Percentiles rank a stretch among this genome's conserved stretches.
phyloP scores from a whole-genome alignment of 1,140 invertebrate genomes.

The Grapholita molesta region DNA sequence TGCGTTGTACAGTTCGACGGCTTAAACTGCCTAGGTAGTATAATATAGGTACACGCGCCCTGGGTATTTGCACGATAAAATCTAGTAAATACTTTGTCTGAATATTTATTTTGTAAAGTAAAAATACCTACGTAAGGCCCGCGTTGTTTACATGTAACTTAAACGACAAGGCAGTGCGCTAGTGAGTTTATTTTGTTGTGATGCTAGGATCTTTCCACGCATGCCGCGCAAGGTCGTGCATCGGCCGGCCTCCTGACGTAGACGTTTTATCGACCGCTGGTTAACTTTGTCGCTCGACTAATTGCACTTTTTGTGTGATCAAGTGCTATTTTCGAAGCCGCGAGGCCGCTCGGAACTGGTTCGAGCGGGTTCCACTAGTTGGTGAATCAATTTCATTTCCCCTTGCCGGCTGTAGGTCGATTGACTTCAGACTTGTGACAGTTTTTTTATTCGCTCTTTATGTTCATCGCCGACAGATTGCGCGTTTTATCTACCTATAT shows the following conservation, averaged over 20 bases:
- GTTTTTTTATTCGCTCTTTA: constrained; percentile 20
- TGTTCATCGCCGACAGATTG: background rate
- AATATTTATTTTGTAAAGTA: background rate
- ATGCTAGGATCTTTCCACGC: constrained; percentile 25
- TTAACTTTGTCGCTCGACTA: constrained; percentile 24
- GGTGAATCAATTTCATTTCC: constrained; percentile 33
- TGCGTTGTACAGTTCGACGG: background rate
- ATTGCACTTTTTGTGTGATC: constrained; percentile 29
- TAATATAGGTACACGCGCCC: background rate
- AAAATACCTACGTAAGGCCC: background rate
- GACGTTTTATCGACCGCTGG: constrained; percentile 8
- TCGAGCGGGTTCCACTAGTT: constrained; percentile 27
- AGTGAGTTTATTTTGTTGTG: constrained; percentile 16
- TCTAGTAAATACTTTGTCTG: background rate
- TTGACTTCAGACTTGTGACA: constrained; percentile 22
- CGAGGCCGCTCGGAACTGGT: constrained; percentile 27
- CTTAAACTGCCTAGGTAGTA: background rate
- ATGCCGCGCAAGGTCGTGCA: constrained; percentile 31
- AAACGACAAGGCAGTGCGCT: background rate
- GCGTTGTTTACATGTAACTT: background rate
- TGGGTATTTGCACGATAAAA: background rate
- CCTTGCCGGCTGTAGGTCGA: constrained; percentile 17
- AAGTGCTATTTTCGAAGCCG: constrained; percentile 21
- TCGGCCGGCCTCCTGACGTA: constrained; percentile 15
- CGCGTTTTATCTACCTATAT: background rate